phyloP scores from a whole-genome alignment of 2,888 invertebrate genomes.

The Erebia ligea region DNA sequence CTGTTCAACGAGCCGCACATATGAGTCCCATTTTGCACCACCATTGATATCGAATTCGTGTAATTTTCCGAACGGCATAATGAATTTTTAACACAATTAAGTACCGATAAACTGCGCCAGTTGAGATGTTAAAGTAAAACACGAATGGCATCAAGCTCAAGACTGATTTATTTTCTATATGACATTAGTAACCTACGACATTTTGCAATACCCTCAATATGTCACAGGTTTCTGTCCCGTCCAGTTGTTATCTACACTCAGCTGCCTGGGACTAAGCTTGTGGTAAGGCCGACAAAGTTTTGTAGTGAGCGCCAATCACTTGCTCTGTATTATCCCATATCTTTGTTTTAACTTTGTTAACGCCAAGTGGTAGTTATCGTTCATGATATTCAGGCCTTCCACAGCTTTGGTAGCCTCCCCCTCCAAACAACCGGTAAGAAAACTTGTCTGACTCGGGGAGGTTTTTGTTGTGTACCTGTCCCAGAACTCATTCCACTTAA shows the following conservation, averaged over 20 bases:
- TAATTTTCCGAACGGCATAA: too few species aligned
- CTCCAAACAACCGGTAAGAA: not conserved
- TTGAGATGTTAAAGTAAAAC: too few species aligned
- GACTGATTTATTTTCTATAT: too few species aligned
- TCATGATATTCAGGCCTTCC: not conserved
- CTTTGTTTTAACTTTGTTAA: not conserved
- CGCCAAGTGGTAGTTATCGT: not conserved
- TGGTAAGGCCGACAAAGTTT: not conserved
- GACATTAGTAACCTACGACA: not conserved
- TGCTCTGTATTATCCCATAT: not conserved
- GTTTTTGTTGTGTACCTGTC: not conserved
- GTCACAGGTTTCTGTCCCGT: not conserved
- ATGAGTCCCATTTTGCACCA: too few species aligned
- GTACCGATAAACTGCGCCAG: too few species aligned
- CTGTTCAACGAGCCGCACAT: too few species aligned
- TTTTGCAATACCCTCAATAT: not conserved
- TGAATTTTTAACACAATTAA: too few species aligned
- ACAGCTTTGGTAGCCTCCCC: not conserved
- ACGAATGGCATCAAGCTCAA: too few species aligned
- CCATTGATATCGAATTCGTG: too few species aligned
- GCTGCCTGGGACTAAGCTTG: not conserved
- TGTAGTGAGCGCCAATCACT: not conserved
- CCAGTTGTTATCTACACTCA: too few species aligned
- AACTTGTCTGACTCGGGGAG: not conserved
- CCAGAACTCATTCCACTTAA: not conserved